Evolutionary conservation across 2,888 invertebrate genomes (phyloP).

Genomic region (Ditylenchus weischeri): DNA sequence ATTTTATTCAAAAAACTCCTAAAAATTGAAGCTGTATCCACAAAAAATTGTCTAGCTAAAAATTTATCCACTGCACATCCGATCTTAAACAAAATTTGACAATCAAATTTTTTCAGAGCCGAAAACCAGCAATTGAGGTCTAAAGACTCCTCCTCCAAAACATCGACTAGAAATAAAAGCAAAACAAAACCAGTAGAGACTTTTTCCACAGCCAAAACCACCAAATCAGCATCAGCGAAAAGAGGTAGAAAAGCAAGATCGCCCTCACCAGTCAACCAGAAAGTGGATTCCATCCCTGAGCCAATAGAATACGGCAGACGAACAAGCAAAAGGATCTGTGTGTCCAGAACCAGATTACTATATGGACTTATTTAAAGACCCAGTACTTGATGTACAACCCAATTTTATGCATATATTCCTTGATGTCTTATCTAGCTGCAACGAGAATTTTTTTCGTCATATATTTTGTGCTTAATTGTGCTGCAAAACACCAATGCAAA

Average conservation of each 20-base stretch:
- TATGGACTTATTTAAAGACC: neutral
- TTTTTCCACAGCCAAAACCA: neutral
- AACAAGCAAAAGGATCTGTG: constrained; percentile 29
- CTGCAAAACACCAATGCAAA: too few relatives aligned
- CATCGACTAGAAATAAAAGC: neutral
- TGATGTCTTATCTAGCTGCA: too few relatives aligned
- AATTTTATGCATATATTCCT: too few relatives aligned
- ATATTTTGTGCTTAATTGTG: too few relatives aligned
- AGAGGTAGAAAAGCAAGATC: too few relatives aligned
- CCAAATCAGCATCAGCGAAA: neutral
- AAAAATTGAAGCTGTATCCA: too few relatives aligned
- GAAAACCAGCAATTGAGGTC: constrained; percentile 23
- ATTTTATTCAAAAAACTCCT: too few relatives aligned
- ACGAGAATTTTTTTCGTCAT: too few relatives aligned
- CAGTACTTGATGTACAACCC: too few relatives aligned
- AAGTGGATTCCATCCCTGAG: constrained; percentile 3
- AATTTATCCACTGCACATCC: too few relatives aligned
- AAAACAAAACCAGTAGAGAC: constrained; percentile 1
- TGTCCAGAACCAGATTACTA: constrained; percentile 23
- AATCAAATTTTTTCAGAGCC: constrained; percentile 18
- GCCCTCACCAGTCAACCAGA: constrained; percentile 1
- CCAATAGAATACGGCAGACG: constrained; percentile 23
- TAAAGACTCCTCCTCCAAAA: constrained; percentile 8
- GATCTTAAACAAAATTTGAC: too few relatives aligned
- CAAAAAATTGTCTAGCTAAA: too few relatives aligned